Base-by-base conservation (phyloP, 2,888 invertebrate genomes). In the Chorisops tibialis region DNA sequence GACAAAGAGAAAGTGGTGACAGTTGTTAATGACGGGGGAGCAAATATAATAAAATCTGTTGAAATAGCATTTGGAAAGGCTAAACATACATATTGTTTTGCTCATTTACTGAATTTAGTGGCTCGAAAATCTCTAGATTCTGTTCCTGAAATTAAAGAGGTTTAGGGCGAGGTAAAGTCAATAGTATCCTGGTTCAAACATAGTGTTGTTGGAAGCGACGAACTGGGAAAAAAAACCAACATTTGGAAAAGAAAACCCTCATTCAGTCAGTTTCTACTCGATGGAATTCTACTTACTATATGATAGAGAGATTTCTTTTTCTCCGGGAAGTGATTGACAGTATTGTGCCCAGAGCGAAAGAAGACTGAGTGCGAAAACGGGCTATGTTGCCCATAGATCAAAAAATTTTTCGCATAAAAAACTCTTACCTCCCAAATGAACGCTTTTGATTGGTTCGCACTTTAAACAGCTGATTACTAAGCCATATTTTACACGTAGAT, bases 171-270 rank as follows among this genome's bases (percentile, higher is more conserved):
- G 61, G 63, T 69, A 11, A 69, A 70, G 62, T 35, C 24, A 0
- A 68, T 69, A 12, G 68, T 69, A 1, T 59, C 66, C n/a, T 69
- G 62, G 62, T 69, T 68, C 43, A 67, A 69, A 14, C 51, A 64
- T 50, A 68, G 66, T 9, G 62, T 63, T 6, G 37, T 24, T 41
- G 68, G 67, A 14, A 51, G 66, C 12, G 66, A 69, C 56, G 59
- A 56, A 48, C 58, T 69, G 39, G 45, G 63, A 45, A 45, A 39
- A 14, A 19, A 49, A 2, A 51, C 24, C 60, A 21, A 24, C 47
- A 12, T 37, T 66, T 14, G 3, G 11, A 9, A n/a, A 11, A 11
- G 18, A 6, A n/a, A 50, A 48, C 11, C 4, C n/a, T 30, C 11
- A 30, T 24, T 67, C 64, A 64, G 52, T 68, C n/a, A 67, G 60